Percentiles rank a stretch among this genome's conserved stretches.
phyloP scores from a whole-genome alignment of 2,888 invertebrate species.

The Dryobotodes eremita region DNA sequence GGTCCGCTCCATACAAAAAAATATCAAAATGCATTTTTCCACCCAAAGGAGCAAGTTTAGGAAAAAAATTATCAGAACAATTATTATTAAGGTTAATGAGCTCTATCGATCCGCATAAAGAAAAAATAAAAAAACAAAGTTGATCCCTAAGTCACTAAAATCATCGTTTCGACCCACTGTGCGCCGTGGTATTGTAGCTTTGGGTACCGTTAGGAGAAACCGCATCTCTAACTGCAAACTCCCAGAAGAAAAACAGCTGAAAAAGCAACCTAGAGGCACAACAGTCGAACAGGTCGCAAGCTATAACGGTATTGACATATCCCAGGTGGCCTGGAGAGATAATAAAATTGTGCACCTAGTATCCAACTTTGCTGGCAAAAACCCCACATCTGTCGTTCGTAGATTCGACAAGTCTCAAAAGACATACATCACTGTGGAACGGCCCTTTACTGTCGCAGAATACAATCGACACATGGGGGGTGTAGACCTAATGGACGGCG shows the following conservation, averaged over 20 bases:
- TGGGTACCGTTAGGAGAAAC: conserved; percentile 23
- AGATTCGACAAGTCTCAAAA: conserved; percentile 35
- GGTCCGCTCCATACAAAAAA: too few relatives aligned
- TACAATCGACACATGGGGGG: conserved; percentile 14
- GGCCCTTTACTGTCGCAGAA: conserved; percentile 21
- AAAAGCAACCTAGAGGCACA: conserved; percentile 14
- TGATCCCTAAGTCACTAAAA: conserved; percentile 66
- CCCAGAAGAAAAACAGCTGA: conserved; percentile 63
- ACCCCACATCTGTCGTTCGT: conserved; percentile 28
- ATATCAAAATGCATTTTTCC: too few relatives aligned
- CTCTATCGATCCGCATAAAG: too few relatives aligned
- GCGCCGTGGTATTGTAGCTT: conserved; percentile 32
- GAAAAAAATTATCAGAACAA: too few relatives aligned
- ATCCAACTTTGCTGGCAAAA: conserved; percentile 59
- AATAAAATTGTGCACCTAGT: conserved; percentile 63
- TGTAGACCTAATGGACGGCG: conserved; percentile 23
- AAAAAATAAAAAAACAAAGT: too few relatives aligned
- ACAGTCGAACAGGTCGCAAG: conserved; percentile 32
- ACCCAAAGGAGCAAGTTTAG: too few relatives aligned
- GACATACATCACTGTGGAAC: conserved; percentile 14
- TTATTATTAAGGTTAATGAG: too few relatives aligned
- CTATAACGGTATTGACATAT: conserved; percentile 23
- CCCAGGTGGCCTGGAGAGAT: conserved; percentile 42
- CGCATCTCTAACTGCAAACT: conserved; percentile 69
- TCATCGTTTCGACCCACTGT: conserved; percentile 21